Base-by-base conservation (phyloP, 2,797 vertebrate genomes). In the Synanceia verrucosa region DNA sequence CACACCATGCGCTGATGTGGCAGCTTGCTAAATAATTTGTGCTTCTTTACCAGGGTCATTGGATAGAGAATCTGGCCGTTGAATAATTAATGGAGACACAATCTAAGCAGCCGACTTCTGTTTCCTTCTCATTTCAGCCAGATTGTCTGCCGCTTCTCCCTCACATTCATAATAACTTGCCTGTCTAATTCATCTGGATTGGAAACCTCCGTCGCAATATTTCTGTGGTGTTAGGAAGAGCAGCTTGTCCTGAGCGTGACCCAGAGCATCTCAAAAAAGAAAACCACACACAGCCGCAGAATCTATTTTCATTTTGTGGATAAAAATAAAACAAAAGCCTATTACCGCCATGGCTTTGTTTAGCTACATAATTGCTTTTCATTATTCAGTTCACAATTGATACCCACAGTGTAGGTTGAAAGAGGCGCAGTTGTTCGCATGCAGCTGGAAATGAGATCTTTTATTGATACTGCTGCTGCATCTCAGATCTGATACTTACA, bases 11-110 rank as follows among this genome's bases (percentile, higher is more conserved):
- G 73, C 82, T 85, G 86, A 91, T 92, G 92, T 93, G 94, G 91
- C 93, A 94, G 94, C 92, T 93, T 71, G 83, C 91, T 95, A 94
- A 95, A 95, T 95, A 92, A 94, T 94, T 93, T 93, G 92, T 93
- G 93, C 91, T 93, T 93, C 89, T 94, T 94, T 94, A 94, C 90
- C 77, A 69, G 93, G 93, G 93, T 94, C 93, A 94, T 94, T 91
- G 93, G 92, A 92, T 94, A 93, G 90, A 92, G 90, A 94, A 93
- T 94, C 91, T 89, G 86, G 81, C 62, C 70, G 73, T 71, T 95
- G 88, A 94, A 95, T 95, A 93, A 95, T 94, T 94, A 90, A 95
- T 94, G 79, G 56, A 77, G 89, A 93, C 90, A 94, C 92, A 94
- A 94, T 94, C 94, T 91, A 86, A 92, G 91, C 92, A 86, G 89